These are phyloP conservation scores for Cryptoprocta ferox DNA, from an alignment of 2,797 vertebrate species.

Conservation along the genomic window DNA sequence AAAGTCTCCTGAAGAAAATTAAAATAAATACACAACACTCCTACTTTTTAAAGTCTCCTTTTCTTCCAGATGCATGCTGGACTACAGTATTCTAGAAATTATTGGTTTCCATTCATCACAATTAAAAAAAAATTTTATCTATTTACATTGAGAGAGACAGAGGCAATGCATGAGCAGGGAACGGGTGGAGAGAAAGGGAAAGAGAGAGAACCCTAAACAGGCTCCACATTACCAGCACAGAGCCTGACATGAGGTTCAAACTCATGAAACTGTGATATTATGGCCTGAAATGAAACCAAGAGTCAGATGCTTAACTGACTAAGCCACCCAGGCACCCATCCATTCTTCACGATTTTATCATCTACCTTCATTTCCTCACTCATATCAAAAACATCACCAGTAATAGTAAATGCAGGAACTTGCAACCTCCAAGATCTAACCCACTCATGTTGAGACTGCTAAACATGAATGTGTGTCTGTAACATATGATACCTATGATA, in stretches of 20 bases:
- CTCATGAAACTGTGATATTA: too few relatives aligned
- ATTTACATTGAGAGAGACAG: too few relatives aligned
- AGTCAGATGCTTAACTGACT: too few relatives aligned
- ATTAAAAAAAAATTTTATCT: not conserved
- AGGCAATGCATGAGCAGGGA: too few relatives aligned
- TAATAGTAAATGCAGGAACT: not conserved
- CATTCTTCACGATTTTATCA: not conserved
- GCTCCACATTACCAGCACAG: too few relatives aligned
- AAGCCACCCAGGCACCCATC: not conserved
- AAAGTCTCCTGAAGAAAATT: not conserved
- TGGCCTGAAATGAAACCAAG: too few relatives aligned
- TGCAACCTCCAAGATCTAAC: rapidly evolving
- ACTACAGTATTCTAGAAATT: not conserved
- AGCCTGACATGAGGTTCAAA: too few relatives aligned
- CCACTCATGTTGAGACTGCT: not conserved
- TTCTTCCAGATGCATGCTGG: not conserved
- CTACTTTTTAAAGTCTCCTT: not conserved
- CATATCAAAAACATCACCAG: not conserved
- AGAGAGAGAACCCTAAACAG: too few relatives aligned
- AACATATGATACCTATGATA: not conserved
- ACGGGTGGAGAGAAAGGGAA: too few relatives aligned
- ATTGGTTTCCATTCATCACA: not conserved
- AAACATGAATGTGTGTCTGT: not conserved
- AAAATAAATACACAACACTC: not conserved
- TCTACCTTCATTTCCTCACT: not conserved